A percentile compares a stretch with the other conserved stretches of the same genome.
Evolutionary conservation across 2,888 invertebrate species (phyloP).

Genomic region (Himalopsyche japonica): DNA sequence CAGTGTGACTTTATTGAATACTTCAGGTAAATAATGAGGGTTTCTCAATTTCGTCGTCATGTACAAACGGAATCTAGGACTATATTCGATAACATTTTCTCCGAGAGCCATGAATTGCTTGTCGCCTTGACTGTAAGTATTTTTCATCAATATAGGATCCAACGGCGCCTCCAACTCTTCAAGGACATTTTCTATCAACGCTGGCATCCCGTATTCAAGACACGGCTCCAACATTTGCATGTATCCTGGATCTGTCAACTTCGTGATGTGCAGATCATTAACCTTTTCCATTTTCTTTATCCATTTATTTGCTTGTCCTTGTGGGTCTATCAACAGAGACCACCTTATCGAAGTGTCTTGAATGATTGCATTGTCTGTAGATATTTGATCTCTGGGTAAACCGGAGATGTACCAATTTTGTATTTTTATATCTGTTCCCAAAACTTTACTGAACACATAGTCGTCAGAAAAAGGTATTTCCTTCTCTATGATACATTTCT

Average conservation of each 20-base stretch:
- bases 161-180: slow-evolving; percentile 80
- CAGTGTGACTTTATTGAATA: slow-evolving; percentile 80
- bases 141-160: slow-evolving; percentile 75
- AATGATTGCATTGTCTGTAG: slow-evolving; percentile 83
- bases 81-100: slow-evolving; percentile 77
- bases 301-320: slow-evolving; percentile 85
- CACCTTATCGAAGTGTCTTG: slow-evolving; percentile 76
- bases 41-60: slow-evolving; percentile 82
- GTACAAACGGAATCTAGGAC: slow-evolving; percentile 74
- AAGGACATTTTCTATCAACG: slow-evolving; percentile 74
- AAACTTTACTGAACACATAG: slow-evolving; percentile 72
- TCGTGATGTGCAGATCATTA: slow-evolving; percentile 70
- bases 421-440: slow-evolving; percentile 86
- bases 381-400: slow-evolving; percentile 79
- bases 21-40: slow-evolving; percentile 84
- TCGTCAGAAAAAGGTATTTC: slow-evolving; percentile 77
- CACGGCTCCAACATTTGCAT: slow-evolving; percentile 76
- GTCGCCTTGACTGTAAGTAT: slow-evolving; percentile 74
- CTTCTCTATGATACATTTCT: slow-evolving; percentile 65
- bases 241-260: slow-evolving; percentile 75
- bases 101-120: slow-evolving; percentile 76
- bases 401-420: slow-evolving; percentile 85
- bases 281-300: slow-evolving; percentile 80
- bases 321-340: slow-evolving; percentile 84
- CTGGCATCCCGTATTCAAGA: slow-evolving; percentile 76